Evolutionary conservation across 2,797 vertebrate species (phyloP).

Genomic region (Oceanodroma leucorhoa): DNA sequence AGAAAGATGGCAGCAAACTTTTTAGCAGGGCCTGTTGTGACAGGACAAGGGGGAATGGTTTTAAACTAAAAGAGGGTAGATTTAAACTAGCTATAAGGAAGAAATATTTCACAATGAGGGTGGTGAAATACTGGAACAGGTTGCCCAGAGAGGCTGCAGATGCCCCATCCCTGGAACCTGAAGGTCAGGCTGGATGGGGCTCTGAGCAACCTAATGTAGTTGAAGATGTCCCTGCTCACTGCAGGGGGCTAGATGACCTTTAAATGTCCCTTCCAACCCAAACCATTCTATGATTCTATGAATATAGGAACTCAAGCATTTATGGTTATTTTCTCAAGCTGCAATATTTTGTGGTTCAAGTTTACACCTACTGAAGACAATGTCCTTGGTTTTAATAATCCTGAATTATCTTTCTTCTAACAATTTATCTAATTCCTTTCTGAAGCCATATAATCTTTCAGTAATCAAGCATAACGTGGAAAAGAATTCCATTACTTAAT

Average conservation of each 20-base stretch:
- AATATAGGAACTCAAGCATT: neutral
- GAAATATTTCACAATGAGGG: rapidly evolving
- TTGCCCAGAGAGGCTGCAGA: neutral
- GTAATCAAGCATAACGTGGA: neutral
- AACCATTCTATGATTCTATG: neutral
- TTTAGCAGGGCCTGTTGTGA: neutral
- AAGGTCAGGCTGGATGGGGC: rapidly evolving
- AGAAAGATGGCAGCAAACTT: neutral
- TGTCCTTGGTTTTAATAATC: neutral
- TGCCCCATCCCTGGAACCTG: neutral
- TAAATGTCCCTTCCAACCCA: neutral
- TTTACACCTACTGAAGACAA: neutral
- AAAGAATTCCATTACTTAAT: neutral
- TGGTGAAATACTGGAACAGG: neutral
- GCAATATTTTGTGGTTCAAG: neutral
- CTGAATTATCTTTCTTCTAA: neutral
- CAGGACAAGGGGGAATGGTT: neutral
- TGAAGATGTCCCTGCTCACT: neutral
- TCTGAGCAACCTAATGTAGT: neutral
- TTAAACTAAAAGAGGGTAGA: neutral
- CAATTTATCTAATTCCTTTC: neutral
- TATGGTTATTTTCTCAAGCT: neutral
- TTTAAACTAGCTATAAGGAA: neutral
- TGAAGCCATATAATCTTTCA: neutral
- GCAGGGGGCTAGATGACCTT: neutral